A percentile compares a stretch with the other conserved stretches of the same genome.
phyloP scores from a whole-genome alignment of 1,140 invertebrate genomes.

The Panulirus ornatus region DNA sequence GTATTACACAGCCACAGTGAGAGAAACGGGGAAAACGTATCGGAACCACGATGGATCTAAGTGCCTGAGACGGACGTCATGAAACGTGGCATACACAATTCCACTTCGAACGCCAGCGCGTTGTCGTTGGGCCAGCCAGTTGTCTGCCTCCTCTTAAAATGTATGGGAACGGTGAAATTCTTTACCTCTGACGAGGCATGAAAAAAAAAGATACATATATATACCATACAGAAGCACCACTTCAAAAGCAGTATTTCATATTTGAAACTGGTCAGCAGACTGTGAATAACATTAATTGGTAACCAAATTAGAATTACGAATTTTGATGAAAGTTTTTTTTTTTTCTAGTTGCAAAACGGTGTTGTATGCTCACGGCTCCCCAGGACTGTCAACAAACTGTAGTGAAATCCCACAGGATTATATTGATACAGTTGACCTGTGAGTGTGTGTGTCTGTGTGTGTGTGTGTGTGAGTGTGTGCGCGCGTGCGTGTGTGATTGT shows the following conservation, averaged over 20 bases:
- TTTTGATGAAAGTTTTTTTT: background rate
- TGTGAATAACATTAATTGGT: slow-evolving; percentile 8
- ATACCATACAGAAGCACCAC: background rate
- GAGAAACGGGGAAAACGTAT: no score
- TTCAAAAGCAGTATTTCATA: background rate
- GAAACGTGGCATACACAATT: no score
- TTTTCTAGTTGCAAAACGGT: background rate
- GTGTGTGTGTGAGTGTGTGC: background rate
- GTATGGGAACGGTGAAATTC: no score
- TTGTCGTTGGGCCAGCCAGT: no score
- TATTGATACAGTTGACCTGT: background rate
- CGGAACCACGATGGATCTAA: no score
- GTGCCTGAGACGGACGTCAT: no score
- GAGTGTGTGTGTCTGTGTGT: slow-evolving; percentile 1
- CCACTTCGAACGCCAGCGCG: no score
- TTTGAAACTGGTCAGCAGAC: background rate
- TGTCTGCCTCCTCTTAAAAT: no score
- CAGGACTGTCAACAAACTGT: background rate
- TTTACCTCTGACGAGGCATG: no score
- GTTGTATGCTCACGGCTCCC: background rate
- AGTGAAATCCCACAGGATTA: background rate
- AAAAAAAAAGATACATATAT: no score
- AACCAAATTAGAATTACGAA: background rate
- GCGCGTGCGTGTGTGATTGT: background rate
- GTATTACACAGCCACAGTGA: no score